These are phyloP conservation scores for Camponotus pennsylvanicus DNA, from an alignment of 1,140 invertebrate genomes.

Conservation along the genomic window DNA sequence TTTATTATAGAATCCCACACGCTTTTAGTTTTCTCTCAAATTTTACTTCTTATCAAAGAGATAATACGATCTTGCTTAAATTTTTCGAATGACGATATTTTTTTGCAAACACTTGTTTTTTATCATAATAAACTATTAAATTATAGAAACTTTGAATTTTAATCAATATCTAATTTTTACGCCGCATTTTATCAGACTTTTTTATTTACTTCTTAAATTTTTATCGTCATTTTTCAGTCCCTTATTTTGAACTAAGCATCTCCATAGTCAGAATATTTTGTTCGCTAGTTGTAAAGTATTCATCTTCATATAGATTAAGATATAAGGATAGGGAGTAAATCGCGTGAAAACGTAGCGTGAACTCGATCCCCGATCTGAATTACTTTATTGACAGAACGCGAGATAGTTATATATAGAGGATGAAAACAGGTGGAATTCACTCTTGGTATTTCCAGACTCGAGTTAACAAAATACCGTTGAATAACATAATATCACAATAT, in stretches of 20 bases:
- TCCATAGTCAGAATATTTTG: slow-evolving; percentile 16
- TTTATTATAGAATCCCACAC: slow-evolving; percentile 24
- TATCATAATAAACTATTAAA: slow-evolving; percentile 12
- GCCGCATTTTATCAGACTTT: slow-evolving; percentile 7
- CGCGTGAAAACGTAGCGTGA: slow-evolving; percentile 7
- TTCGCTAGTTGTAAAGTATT: slow-evolving; percentile 15
- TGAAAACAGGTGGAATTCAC: slow-evolving; percentile 22
- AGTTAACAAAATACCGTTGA: slow-evolving; percentile 42
- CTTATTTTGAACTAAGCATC: not conserved
- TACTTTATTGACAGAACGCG: slow-evolving; percentile 49
- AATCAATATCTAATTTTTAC: slow-evolving; percentile 22
- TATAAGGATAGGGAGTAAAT: not conserved
- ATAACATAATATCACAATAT: not conserved
- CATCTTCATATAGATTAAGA: not conserved
- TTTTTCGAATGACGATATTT: not conserved
- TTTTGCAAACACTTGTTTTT: not conserved
- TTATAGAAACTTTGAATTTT: slow-evolving; percentile 1
- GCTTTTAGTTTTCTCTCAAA: too few species aligned
- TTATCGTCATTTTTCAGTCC: not conserved
- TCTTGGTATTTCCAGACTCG: slow-evolving; percentile 1
- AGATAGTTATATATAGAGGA: not conserved
- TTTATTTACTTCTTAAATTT: slow-evolving; percentile 29
- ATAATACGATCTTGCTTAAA: not conserved
- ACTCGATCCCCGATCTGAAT: slow-evolving; percentile 21
- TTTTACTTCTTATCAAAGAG: too few species aligned